These are phyloP conservation scores for Lymantria dispar DNA, from an alignment of 2,888 invertebrate species.

Conservation along the genomic window DNA sequence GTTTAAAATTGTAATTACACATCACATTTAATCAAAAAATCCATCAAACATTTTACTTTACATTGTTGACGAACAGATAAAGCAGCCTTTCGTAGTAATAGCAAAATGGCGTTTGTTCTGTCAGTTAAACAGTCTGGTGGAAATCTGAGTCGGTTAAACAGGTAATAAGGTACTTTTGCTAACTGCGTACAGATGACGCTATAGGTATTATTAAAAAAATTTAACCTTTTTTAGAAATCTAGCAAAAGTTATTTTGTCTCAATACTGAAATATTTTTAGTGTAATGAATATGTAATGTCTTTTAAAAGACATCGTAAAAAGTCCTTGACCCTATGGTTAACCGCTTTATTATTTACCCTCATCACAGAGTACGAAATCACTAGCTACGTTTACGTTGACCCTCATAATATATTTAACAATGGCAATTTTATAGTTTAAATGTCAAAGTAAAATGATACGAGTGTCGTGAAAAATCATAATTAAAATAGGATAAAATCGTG, in stretches of 20 bases:
- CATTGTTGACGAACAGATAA: slow-evolving; percentile 79
- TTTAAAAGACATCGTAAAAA: neutral
- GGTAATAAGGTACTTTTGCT: slow-evolving; percentile 12
- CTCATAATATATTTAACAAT: too few relatives aligned
- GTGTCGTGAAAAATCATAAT: too few relatives aligned
- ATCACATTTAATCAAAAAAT: slow-evolving; percentile 67
- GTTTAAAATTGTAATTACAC: slow-evolving; percentile 50
- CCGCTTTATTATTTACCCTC: neutral
- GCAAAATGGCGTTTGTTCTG: slow-evolving; percentile 75
- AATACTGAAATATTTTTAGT: too few relatives aligned
- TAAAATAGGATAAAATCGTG: neutral
- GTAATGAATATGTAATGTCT: too few relatives aligned
- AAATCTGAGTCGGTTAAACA: slow-evolving; percentile 37
- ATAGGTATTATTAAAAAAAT: neutral
- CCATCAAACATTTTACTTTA: slow-evolving; percentile 72
- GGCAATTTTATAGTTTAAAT: too few relatives aligned
- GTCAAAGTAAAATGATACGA: too few relatives aligned
- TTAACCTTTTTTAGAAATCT: neutral
- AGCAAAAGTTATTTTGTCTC: too few relatives aligned
- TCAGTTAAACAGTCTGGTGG: slow-evolving; percentile 39
- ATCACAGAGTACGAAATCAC: too few relatives aligned
- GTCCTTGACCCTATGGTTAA: slow-evolving; percentile 33
- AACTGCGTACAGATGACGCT: slow-evolving; percentile 41
- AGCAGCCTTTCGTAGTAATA: slow-evolving; percentile 72
- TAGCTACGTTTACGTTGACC: too few relatives aligned